Base-by-base conservation (phyloP, 2,888 invertebrate genomes). In the Pheosia gnoma region DNA sequence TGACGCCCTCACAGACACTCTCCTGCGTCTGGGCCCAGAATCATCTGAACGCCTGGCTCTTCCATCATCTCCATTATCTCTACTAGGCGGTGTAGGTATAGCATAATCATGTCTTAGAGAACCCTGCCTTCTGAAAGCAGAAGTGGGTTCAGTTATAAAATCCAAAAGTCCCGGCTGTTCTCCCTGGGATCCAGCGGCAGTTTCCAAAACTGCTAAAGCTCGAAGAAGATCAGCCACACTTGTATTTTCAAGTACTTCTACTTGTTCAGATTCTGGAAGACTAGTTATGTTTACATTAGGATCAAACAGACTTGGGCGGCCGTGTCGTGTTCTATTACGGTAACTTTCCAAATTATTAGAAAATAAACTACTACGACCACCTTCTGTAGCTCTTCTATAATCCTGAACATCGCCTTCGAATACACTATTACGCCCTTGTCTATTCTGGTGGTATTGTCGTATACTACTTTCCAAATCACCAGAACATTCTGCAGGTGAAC, bases 171-270 rank as follows among this genome's bases (percentile, higher is more conserved):
- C 83, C 3, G 85, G 74, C 8, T 85, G 70, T 13, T 84, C 83
- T 37, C 70, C 68, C 0, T 61, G 57, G 49, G 71, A 70, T 45
- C 71, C 68, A 41, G 82, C 81, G 13, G 87, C 90, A 5, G 93
- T 91, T 71, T 93, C 92, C 71, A 97, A 91, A n/a, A 95, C 95
- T 57, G 97, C 96, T 57, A 98, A 87, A 0, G 97, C 97, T 61
- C 97, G 94, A 39, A 98, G 94, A 60, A 98, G 94, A 87, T 98
- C 97, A 0, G 97, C 97, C 11, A 98, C 94, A 37, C 97, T 97
- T 0, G 97, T 97, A 76, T 97, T 96, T 85, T 97, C 97, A 61
- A 97, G 89, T 10, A 97, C 94, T 77, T 95, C 94, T 6, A 95
- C 94, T 74, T 95, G 94, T 68, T 94, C 90, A 0, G 86, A 78